Conservation (phyloP, 2,888 invertebrate species). For the Aphelenchoides bicaudatus region DNA sequence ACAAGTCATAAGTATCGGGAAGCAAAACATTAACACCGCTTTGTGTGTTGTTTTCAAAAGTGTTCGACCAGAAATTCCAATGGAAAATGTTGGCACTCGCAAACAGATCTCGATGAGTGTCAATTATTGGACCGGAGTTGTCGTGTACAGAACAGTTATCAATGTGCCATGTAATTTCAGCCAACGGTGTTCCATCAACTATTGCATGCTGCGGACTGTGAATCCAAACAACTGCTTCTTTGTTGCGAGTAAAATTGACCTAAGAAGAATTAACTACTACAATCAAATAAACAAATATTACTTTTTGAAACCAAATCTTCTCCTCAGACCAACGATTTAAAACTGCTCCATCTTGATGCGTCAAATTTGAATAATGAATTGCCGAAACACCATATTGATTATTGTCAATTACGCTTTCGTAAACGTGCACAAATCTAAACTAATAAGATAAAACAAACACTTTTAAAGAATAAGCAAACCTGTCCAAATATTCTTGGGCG, state of each 20-base stretch:
- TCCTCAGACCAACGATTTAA: constrained; percentile 55
- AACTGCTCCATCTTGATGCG: constrained; percentile 49
- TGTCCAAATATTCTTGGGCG: constrained; percentile 58
- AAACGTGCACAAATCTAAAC: constrained; percentile 53
- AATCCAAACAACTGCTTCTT: constrained; percentile 59
- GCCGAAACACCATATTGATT: constrained; percentile 78
- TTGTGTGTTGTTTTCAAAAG: constrained; percentile 75
- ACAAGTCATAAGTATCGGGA: constrained; percentile 66
- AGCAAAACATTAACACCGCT: constrained; percentile 83
- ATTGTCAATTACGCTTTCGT: constrained; percentile 47
- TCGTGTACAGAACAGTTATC: constrained; percentile 79
- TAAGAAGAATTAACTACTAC: constrained; percentile 26
- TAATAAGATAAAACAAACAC: constrained; percentile 31
- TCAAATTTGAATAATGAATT: constrained; percentile 70
- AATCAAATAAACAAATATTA: constrained; percentile 18
- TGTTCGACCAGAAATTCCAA: constrained; percentile 69
- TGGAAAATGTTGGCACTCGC: constrained; percentile 95
- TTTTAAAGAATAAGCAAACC: no score
- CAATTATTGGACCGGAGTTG: constrained; percentile 77
- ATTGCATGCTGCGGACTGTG: constrained; percentile 57
- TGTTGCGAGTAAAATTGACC: constrained; percentile 56
- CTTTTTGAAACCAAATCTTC: constrained; percentile 58
- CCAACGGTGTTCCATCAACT: constrained; percentile 67
- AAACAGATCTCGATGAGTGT: constrained; percentile 73
- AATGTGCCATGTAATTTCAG: constrained; percentile 79